phyloP scores from a whole-genome alignment of 2,888 invertebrate genomes.

The Marasmarcha lunaedactyla region DNA sequence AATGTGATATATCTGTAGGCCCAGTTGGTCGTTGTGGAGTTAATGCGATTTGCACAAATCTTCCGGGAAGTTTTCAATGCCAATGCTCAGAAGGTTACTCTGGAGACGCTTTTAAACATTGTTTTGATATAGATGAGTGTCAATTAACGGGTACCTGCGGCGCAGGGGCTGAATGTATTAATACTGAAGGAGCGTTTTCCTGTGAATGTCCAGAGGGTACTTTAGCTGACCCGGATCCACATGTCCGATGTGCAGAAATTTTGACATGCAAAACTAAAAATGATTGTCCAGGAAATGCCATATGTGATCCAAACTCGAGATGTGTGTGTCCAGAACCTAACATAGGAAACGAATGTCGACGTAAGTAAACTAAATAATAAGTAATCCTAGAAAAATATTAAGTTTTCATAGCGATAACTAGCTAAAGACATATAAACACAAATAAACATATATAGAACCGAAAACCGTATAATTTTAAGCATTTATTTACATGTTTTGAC shows the following conservation, averaged over 20 bases:
- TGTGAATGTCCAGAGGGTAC: slow-evolving; percentile 88
- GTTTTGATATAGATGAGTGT: slow-evolving; percentile 89
- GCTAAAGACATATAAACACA: too few species aligned
- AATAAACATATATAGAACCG: too few species aligned
- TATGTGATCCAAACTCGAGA: slow-evolving; percentile 81
- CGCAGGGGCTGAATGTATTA: slow-evolving; percentile 82
- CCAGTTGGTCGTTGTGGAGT: slow-evolving; percentile 86
- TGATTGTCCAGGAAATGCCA: slow-evolving; percentile 91
- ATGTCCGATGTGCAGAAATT: slow-evolving; percentile 84
- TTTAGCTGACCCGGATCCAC: slow-evolving; percentile 86
- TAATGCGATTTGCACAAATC: slow-evolving; percentile 85
- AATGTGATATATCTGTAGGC: slow-evolving; percentile 84
- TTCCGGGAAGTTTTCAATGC: slow-evolving; percentile 83
- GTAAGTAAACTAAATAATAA: too few species aligned
- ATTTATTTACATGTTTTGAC: too few species aligned
- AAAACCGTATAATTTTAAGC: too few species aligned
- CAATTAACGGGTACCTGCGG: slow-evolving; percentile 79
- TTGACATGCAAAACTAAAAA: slow-evolving; percentile 80
- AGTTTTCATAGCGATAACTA: too few species aligned
- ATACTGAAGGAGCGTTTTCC: slow-evolving; percentile 79
- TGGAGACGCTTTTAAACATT: slow-evolving; percentile 86
- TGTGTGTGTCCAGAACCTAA: slow-evolving; percentile 93
- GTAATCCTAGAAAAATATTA: too few species aligned
- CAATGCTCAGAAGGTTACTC: slow-evolving; percentile 87
- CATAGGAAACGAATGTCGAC: slow-evolving; percentile 90